phyloP scores from a whole-genome alignment of 2,888 invertebrate species.

The Mythimna pallens region DNA sequence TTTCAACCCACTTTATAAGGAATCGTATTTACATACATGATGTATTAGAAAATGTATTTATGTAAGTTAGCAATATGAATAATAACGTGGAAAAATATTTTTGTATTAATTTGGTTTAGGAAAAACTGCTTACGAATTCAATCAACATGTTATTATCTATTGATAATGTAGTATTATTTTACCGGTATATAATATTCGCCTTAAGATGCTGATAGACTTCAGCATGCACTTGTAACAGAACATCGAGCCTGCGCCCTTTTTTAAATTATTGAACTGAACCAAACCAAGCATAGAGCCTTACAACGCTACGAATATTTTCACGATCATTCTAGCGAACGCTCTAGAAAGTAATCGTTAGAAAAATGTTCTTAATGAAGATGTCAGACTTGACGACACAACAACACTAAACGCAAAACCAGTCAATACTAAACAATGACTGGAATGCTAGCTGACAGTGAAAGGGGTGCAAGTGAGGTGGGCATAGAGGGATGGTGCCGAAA shows the following conservation, averaged over 20 bases:
- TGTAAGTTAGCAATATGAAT: slow-evolving; percentile 31
- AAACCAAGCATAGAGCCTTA: neutral
- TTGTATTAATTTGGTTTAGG: neutral
- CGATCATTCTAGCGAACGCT: neutral
- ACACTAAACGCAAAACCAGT: neutral
- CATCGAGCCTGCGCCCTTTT: neutral
- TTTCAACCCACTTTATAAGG: slow-evolving; percentile 6
- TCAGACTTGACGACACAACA: neutral
- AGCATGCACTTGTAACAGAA: neutral
- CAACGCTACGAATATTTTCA: neutral
- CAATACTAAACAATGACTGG: neutral
- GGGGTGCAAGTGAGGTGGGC: neutral
- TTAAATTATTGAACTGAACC: neutral
- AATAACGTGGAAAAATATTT: neutral
- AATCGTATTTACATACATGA: slow-evolving; percentile 14
- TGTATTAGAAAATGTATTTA: slow-evolving; percentile 20
- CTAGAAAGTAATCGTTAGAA: neutral
- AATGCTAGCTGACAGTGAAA: neutral
- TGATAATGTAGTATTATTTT: neutral
- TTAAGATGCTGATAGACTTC: too few relatives aligned
- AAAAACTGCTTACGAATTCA: neutral
- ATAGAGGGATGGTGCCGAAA: neutral
- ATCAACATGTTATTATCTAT: too few relatives aligned
- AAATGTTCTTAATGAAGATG: neutral
- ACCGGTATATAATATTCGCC: neutral